These are phyloP conservation scores for Paragorgia papillata DNA, from an alignment of 92 coral and sea anemone species.

Conservation along the genomic window DNA sequence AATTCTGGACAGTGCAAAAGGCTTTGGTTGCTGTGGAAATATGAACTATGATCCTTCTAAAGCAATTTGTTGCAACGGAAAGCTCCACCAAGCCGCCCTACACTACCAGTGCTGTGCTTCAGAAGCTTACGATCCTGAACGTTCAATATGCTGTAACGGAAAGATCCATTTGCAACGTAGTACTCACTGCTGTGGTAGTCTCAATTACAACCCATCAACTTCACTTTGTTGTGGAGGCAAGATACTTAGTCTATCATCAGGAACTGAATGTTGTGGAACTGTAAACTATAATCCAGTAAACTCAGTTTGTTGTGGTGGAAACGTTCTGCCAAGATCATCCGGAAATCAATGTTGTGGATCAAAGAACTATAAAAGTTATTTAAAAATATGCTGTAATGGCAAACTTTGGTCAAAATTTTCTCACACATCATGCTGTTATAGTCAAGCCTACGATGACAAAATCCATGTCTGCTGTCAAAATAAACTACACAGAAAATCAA, in stretches of 20 bases:
- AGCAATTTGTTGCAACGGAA: slow-evolving; percentile 25
- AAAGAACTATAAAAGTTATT: not conserved
- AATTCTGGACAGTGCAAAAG: slow-evolving; percentile 1
- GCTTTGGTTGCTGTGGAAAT: slow-evolving; percentile 30
- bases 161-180: not conserved
- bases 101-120: slow-evolving; percentile 15
- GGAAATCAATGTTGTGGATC: slow-evolving; percentile 42
- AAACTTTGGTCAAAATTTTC: not conserved
- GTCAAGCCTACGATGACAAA: not conserved
- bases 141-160: not conserved
- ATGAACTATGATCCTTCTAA: slow-evolving; percentile 34
- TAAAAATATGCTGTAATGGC: slow-evolving; percentile 9
- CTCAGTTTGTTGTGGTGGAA: slow-evolving; percentile 22
- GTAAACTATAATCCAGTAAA: slow-evolving; percentile 10
- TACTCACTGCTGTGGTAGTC: slow-evolving; percentile 4
- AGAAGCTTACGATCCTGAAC: slow-evolving; percentile 15
- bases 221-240: slow-evolving; percentile 18
- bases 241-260: slow-evolving; percentile 17
- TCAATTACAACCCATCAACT: not conserved
- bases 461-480: slow-evolving; percentile 4
- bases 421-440: slow-evolving; percentile 1
- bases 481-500: slow-evolving; percentile 11
- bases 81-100: slow-evolving; percentile 24
- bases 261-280: slow-evolving; percentile 34
- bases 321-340: slow-evolving; percentile 27